Percentiles rank a stretch among this genome's conserved stretches.
Evolutionary conservation across 2,888 invertebrate genomes (phyloP).

Genomic region (Eristalis pertinax): DNA sequence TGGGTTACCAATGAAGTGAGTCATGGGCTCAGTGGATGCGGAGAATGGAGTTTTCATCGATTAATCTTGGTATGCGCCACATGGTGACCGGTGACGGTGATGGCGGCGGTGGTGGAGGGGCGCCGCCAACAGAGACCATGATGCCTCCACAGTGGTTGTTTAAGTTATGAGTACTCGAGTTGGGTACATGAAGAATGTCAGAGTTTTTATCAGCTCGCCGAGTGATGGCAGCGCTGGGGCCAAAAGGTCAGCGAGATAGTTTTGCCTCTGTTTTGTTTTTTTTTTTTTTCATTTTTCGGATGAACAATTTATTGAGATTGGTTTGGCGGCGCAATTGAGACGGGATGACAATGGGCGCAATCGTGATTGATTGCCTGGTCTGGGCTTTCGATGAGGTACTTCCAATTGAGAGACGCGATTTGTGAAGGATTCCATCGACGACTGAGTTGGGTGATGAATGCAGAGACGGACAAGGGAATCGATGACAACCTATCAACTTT

Average conservation of each 20-base stretch:
- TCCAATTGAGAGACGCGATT: too few species aligned
- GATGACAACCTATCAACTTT: too few species aligned
- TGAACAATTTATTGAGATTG: not conserved
- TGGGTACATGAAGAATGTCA: constrained; percentile 8
- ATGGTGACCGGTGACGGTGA: constrained; percentile 12
- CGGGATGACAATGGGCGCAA: not conserved
- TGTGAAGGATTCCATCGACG: too few species aligned
- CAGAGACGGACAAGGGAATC: too few species aligned
- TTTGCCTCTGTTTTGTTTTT: too few species aligned
- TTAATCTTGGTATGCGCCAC: constrained; percentile 53
- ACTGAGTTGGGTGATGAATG: too few species aligned
- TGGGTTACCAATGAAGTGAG: constrained; percentile 64
- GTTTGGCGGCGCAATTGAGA: not conserved
- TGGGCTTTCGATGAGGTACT: too few species aligned
- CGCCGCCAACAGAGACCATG: not conserved
- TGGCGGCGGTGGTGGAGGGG: not conserved
- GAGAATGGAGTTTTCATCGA: constrained; percentile 40
- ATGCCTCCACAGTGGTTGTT: not conserved
- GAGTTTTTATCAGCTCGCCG: not conserved
- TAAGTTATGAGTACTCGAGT: not conserved
- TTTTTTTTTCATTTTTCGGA: not conserved
- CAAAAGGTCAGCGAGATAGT: not conserved
- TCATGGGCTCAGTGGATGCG: constrained; percentile 31
- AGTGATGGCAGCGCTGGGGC: not conserved
- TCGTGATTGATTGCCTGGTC: not conserved